Conservation (phyloP, 1,140 invertebrate genomes). For the Bathynomus jamesi region DNA sequence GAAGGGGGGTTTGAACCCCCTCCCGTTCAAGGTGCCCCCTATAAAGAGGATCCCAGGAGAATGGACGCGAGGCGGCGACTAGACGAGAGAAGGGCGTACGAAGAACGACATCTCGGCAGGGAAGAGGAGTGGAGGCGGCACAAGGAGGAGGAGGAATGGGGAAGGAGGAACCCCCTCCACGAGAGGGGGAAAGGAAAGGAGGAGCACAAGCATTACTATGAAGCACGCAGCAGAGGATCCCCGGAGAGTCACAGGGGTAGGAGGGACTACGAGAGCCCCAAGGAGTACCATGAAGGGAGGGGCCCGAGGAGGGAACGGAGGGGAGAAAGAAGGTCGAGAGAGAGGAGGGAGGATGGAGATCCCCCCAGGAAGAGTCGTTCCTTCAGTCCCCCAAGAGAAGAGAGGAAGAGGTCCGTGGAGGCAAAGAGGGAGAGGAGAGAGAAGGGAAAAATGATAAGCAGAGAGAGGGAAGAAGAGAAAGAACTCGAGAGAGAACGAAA, state of each 20-base stretch:
- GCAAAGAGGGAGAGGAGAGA: constrained; percentile 23
- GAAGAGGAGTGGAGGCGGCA: not conserved
- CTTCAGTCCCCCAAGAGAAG: constrained; percentile 47
- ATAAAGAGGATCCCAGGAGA: not conserved
- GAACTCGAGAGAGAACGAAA: constrained; percentile 25
- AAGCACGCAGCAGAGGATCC: constrained; percentile 40
- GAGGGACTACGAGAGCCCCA: constrained; percentile 41
- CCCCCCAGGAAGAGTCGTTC: constrained; percentile 6
- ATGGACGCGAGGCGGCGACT: not conserved
- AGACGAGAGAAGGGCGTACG: not conserved
- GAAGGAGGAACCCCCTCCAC: not conserved
- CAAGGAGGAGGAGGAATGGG: not conserved
- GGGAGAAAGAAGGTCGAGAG: constrained; percentile 42
- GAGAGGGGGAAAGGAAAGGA: not conserved
- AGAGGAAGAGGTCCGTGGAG: constrained; percentile 39
- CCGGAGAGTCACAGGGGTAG: constrained; percentile 41
- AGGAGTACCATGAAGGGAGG: constrained; percentile 41
- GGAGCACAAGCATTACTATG: constrained; percentile 57
- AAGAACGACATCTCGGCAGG: not conserved
- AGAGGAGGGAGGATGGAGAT: constrained; percentile 10
- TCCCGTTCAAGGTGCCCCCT: not conserved
- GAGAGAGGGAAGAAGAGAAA: constrained; percentile 18
- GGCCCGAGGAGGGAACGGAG: constrained; percentile 43
- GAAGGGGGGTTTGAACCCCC: not conserved
- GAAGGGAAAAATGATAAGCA: constrained; percentile 15